Percentiles rank a stretch among this genome's conserved stretches.
phyloP scores from a whole-genome alignment of 1,140 invertebrate genomes.

The Choristoneura fumiferana region DNA sequence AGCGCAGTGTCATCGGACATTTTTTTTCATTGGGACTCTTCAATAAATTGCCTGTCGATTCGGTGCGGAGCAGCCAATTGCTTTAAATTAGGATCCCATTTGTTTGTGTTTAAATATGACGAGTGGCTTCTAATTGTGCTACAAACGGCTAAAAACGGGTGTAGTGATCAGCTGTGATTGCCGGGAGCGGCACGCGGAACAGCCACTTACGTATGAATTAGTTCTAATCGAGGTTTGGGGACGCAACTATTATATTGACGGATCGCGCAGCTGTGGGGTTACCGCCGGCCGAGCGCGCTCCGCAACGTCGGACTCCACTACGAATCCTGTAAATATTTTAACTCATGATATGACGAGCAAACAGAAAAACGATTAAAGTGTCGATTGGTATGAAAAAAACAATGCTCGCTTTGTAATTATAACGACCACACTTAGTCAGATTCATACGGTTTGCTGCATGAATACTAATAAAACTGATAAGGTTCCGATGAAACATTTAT shows the following conservation, averaged over 20 bases:
- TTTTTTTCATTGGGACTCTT: slow-evolving; percentile 9
- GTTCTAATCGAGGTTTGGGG: slow-evolving; percentile 37
- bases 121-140: slow-evolving; percentile 35
- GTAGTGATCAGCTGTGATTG: slow-evolving; percentile 34
- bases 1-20: slow-evolving; percentile 7
- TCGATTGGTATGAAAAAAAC: too few relatives aligned
- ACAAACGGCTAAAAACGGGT: slow-evolving; percentile 29
- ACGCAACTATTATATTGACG: slow-evolving; percentile 44
- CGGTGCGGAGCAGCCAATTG: slow-evolving; percentile 41
- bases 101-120: slow-evolving; percentile 47
- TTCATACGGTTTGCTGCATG: too few relatives aligned
- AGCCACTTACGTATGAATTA: slow-evolving; percentile 32
- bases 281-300: too few relatives aligned
- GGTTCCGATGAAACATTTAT: too few relatives aligned
- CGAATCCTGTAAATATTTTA: too few relatives aligned
- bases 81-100: slow-evolving; percentile 61
- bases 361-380: too few relatives aligned
- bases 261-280: slow-evolving; percentile 23
- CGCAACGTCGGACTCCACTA: too few relatives aligned
- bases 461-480: too few relatives aligned
- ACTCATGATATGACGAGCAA: too few relatives aligned
- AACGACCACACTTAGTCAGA: too few relatives aligned
- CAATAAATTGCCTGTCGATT: slow-evolving; percentile 14
- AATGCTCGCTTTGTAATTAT: too few relatives aligned
- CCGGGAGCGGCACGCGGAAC: slow-evolving; percentile 22